phyloP scores from a whole-genome alignment of 2,797 vertebrate genomes.

The Xiphophorus birchmanni region DNA sequence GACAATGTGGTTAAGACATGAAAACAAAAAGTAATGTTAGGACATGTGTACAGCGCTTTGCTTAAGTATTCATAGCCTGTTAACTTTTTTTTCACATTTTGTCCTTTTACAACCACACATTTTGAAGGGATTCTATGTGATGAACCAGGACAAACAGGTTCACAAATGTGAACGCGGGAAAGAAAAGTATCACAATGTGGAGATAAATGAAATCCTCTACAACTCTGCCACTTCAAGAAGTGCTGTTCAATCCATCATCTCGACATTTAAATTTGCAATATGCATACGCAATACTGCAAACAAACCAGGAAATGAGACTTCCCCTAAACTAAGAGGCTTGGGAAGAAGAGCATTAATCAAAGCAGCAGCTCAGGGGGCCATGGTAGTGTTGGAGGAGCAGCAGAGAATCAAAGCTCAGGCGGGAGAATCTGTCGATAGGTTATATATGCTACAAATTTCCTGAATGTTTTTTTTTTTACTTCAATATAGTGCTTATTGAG shows the following conservation, averaged over 20 bases:
- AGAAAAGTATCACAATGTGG: neutral
- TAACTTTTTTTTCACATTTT: neutral
- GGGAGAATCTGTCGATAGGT: neutral
- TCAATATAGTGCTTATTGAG: neutral
- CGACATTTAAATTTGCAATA: neutral
- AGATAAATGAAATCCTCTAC: neutral
- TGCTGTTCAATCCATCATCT: neutral
- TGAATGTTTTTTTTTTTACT: neutral
- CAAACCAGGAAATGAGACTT: neutral
- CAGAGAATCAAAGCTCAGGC: neutral
- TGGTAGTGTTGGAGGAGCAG: neutral
- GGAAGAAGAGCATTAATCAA: neutral
- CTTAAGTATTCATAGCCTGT: neutral
- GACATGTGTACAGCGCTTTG: conserved; percentile 16
- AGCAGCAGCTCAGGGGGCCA: neutral
- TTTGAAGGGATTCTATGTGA: neutral
- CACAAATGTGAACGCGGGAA: neutral
- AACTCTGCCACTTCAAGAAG: neutral
- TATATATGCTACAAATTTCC: neutral
- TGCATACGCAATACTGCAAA: neutral
- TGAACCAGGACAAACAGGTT: neutral
- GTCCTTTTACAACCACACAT: neutral
- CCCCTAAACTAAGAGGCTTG: neutral
- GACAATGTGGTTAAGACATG: conserved; percentile 33
- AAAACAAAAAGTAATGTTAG: conserved; percentile 39